A percentile compares a stretch with the other conserved stretches of the same genome.
These are phyloP conservation scores for Scaptomyza montana DNA, from an alignment of 1,140 invertebrate genomes.

Conservation along the genomic window DNA sequence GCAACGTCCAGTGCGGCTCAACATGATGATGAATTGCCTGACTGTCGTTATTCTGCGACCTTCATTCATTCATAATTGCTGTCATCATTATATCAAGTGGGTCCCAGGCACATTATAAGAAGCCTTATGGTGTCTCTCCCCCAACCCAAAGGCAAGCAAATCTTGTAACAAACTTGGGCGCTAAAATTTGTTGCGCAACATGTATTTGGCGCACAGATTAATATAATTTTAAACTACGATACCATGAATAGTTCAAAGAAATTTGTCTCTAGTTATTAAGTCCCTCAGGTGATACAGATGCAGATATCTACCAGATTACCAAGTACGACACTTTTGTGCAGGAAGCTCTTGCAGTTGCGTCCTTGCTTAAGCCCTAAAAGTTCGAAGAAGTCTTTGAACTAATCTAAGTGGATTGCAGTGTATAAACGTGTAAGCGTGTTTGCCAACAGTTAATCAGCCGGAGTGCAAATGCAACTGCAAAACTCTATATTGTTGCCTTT, in stretches of 20 bases:
- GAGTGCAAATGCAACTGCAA: constrained; percentile 34
- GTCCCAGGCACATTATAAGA: constrained; percentile 16
- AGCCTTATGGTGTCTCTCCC: not conserved
- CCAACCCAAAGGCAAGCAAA: not conserved
- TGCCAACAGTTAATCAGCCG: constrained; percentile 36
- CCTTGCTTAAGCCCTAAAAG: not conserved
- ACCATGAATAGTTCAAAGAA: too few relatives aligned
- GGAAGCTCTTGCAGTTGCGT: too few relatives aligned
- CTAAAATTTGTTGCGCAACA: constrained; percentile 6
- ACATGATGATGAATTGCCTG: constrained; percentile 72
- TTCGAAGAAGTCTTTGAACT: not conserved
- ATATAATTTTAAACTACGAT: not conserved
- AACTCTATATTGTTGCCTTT: constrained; percentile 2
- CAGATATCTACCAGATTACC: not conserved
- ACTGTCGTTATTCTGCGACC: constrained; percentile 66
- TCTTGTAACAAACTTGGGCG: not conserved
- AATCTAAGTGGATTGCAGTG: constrained; percentile 36
- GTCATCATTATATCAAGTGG: constrained; percentile 79
- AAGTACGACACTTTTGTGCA: too few relatives aligned
- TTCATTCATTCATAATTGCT: constrained; percentile 79
- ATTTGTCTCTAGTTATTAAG: not conserved
- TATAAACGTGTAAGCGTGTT: constrained; percentile 18
- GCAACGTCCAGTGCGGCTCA: constrained; percentile 23
- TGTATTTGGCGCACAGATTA: not conserved
- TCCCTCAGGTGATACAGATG: not conserved